phyloP scores from a whole-genome alignment of 2,113 vertebrate genomes.

The Scartelaos histophorus region DNA sequence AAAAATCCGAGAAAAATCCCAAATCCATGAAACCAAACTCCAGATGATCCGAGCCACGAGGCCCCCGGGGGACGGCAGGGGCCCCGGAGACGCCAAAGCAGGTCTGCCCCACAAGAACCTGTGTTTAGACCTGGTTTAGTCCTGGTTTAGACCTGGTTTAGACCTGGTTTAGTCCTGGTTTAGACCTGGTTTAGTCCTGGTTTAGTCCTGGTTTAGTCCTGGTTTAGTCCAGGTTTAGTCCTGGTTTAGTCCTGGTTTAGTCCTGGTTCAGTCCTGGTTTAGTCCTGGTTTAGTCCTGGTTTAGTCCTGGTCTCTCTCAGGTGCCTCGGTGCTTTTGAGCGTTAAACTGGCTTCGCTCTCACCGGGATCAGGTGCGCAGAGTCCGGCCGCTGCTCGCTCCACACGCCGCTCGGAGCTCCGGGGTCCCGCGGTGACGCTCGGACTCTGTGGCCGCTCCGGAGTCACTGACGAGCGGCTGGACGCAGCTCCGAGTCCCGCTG shows the following conservation, averaged over 20 bases:
- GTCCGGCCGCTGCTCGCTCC: background rate
- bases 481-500: background rate
- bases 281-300: background rate
- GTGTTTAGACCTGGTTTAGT: background rate
- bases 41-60: constrained; percentile 87
- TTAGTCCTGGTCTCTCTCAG: background rate
- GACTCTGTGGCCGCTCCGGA: background rate
- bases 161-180: background rate
- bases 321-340: too few species aligned
- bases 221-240: background rate
- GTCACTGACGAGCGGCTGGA: background rate
- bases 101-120: background rate
- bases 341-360: background rate
- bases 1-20: constrained; percentile 85
- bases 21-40: constrained; percentile 92
- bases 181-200: background rate
- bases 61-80: constrained; percentile 84
- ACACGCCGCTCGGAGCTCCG: background rate
- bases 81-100: too few species aligned
- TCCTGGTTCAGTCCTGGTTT: background rate
- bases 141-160: background rate
- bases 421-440: background rate
- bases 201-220: constrained; percentile 2
- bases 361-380: background rate
- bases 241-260: background rate